Conservation (phyloP, 2,797 vertebrate genomes). For the Tinamus major region DNA sequence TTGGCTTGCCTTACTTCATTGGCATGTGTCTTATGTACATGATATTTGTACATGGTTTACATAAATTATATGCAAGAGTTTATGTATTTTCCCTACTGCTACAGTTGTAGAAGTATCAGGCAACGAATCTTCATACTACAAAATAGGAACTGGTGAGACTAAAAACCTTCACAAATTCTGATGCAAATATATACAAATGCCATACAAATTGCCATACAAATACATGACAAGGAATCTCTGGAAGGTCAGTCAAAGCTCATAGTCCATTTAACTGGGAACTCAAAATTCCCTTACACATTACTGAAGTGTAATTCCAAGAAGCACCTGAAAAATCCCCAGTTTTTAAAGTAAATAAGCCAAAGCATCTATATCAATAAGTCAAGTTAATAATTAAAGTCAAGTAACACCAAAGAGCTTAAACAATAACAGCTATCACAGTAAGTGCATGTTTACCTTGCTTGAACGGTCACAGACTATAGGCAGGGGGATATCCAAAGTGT, state of each 20-base stretch:
- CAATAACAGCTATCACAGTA: neutral
- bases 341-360: conserved; percentile 15
- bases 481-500: neutral
- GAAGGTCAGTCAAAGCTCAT: neutral
- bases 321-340: neutral
- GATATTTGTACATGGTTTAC: too few relatives aligned
- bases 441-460: neutral
- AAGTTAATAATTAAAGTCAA: conserved; percentile 53
- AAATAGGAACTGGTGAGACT: neutral
- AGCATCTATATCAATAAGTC: neutral
- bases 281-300: neutral
- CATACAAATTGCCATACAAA: too few relatives aligned
- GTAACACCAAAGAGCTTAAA: conserved; percentile 26
- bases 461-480: neutral
- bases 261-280: neutral
- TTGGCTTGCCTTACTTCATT: neutral
- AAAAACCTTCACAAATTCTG: neutral
- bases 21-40: neutral
- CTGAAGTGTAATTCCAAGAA: neutral
- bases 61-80: neutral
- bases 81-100: neutral
- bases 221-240: neutral
- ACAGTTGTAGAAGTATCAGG: neutral
- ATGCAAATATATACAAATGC: neutral
- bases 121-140: neutral